Evolutionary conservation across 2,797 vertebrate species (phyloP).

Genomic region (Cichlasoma orientale): DNA sequence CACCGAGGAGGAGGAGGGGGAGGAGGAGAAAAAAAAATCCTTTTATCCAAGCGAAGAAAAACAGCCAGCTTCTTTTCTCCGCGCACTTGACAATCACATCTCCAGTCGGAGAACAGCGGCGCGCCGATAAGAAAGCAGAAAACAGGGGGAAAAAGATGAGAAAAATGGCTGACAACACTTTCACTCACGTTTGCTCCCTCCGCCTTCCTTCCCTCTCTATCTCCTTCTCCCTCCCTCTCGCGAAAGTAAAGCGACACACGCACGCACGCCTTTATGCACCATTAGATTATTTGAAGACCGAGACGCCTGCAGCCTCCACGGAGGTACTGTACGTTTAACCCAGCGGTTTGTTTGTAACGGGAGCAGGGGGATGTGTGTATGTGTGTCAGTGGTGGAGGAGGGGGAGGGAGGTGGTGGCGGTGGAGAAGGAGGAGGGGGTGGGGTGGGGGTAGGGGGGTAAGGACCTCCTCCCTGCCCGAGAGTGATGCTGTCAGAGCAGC

Average conservation of each 20-base stretch:
- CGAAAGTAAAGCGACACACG: conserved; percentile 42
- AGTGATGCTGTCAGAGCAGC: conserved; percentile 85
- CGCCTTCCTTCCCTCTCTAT: conserved; percentile 50
- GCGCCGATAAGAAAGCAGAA: conserved; percentile 50
- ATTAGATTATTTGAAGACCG: conserved; percentile 85
- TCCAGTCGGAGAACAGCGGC: conserved; percentile 46
- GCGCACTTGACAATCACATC: conserved; percentile 63
- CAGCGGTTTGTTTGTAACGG: conserved; percentile 87
- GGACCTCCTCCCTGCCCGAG: conserved; percentile 89
- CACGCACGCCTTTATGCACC: conserved; percentile 87
- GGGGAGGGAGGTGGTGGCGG: conserved; percentile 3
- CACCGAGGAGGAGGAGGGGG: background rate
- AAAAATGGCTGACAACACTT: conserved; percentile 99
- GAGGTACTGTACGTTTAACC: conserved; percentile 82
- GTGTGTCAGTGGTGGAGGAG: conserved; percentile 62
- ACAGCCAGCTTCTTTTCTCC: conserved; percentile 18
- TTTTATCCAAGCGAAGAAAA: conserved; percentile 46
- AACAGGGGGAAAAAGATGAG: conserved; percentile 71
- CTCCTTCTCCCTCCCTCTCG: conserved; percentile 33
- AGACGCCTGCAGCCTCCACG: conserved; percentile 80
- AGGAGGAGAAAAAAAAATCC: conserved; percentile 1
- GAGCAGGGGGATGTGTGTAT: conserved; percentile 54
- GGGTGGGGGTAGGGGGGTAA: conserved; percentile 69
- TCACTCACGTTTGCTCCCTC: conserved; percentile 82
- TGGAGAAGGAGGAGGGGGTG: conserved; percentile 50